These are phyloP conservation scores for Pogonognathellus flavescens DNA, from an alignment of 1,140 invertebrate genomes.

Conservation along the genomic window DNA sequence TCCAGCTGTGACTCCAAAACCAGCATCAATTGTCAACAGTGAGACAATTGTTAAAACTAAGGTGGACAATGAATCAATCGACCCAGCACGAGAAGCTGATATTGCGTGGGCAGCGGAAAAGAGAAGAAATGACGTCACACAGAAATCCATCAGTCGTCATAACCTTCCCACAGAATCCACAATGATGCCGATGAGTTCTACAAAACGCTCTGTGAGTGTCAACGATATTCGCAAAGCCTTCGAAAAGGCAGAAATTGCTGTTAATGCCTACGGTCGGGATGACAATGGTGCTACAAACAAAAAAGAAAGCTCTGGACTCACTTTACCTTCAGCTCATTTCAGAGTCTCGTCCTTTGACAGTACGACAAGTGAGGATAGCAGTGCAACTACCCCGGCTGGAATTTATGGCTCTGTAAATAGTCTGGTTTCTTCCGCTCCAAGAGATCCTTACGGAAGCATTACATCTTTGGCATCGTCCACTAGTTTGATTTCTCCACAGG, in stretches of 20 bases:
- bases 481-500: conserved; percentile 77
- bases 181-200: conserved; percentile 49
- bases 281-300: conserved; percentile 53
- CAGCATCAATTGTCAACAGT: conserved; percentile 8
- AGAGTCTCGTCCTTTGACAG: conserved; percentile 69
- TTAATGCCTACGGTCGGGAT: conserved; percentile 61
- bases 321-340: conserved; percentile 65
- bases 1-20: conserved; percentile 1
- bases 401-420: conserved; percentile 70
- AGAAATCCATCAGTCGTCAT: conserved; percentile 43
- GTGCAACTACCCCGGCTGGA: conserved; percentile 67
- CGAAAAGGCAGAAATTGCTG: conserved; percentile 72
- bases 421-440: conserved; percentile 69
- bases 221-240: conserved; percentile 77
- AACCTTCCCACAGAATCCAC: conserved; percentile 52
- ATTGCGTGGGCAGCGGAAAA: conserved; percentile 63
- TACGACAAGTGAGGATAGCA: conserved; percentile 73
- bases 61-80: neutral
- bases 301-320: conserved; percentile 56
- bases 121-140: conserved; percentile 7
- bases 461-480: conserved; percentile 77
- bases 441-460: conserved; percentile 76
- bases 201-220: conserved; percentile 70
- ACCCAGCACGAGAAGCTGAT: conserved; percentile 54
- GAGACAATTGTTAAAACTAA: neutral